phyloP scores from a whole-genome alignment of 2,113 vertebrate genomes.

The Ranitomeya variabilis region DNA sequence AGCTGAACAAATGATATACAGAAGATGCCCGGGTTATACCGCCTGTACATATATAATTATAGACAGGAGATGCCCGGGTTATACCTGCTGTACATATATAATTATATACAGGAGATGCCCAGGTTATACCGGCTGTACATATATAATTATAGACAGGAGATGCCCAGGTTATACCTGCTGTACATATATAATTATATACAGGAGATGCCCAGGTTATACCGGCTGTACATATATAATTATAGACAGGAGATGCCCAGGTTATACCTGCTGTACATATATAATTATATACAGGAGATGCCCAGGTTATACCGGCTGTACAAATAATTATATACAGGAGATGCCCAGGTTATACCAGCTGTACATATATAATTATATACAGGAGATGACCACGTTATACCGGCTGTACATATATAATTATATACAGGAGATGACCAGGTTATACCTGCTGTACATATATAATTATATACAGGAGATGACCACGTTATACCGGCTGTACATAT shows the following conservation, averaged over 20 bases:
- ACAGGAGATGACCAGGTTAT: neutral
- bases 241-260: constrained; percentile 64
- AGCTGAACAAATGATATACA: neutral
- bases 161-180: neutral
- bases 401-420: neutral
- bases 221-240: neutral
- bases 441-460: neutral
- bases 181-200: constrained; percentile 65
- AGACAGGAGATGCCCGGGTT: neutral
- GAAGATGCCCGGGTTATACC: neutral
- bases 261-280: neutral
- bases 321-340: neutral
- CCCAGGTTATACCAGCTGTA: neutral
- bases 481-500: neutral
- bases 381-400: neutral
- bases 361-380: neutral
- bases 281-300: constrained; percentile 65
- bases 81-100: neutral
- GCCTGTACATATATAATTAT: neutral
- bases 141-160: constrained; percentile 65
- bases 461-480: neutral
- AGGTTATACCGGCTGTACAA: neutral
- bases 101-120: neutral
- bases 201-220: neutral
- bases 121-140: neutral